Evolutionary conservation across 2,113 vertebrate species (phyloP), one percentile per base, ranked within the genome.

Genomic region (Phyllopteryx taeniolatus): DNA sequence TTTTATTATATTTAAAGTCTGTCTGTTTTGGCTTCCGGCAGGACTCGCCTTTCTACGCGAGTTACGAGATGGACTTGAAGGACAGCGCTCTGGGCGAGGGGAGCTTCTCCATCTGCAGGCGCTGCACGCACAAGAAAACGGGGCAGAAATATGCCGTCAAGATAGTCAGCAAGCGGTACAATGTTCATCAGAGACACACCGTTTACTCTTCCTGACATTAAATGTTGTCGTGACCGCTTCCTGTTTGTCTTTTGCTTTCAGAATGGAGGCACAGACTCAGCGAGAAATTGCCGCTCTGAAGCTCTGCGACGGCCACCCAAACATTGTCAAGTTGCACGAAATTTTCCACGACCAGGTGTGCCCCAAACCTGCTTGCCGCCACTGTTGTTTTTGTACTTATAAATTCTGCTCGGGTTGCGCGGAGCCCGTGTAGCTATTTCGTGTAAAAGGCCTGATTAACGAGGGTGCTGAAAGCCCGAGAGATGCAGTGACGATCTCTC

Each of bases 81-180:
- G 95, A 98, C 87, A 94, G 92, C 33, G 94, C 92, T 35, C 71
- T 99, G 79, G 98, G 98, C 69, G 98, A 99, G 89, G 98, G 98
- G 53, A 99, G 98, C 88, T 99, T 99, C 90, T 99, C 98, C 70
- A 99, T 99, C 87, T 99, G 98, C 90, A 95, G 98, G 79, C 95
- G 94, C 74, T 99, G 98, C 84, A 91, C 93, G 67, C 95, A 99
- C 90, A 99, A 96, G 89, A 98, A 97, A 92, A 97, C 94, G 8
- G 94, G 92, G 61, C 96, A 95, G 87, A 94, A 95, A 62, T 98
- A 94, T 65, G 98, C 96, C 4, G 98, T 98, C 83, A 99, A 99
- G 92, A 99, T 99, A 72, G 94, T 99, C 92, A 98, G 97, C 92
- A 98, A 95, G 92, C 96, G 98, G 98, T 98, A 93, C n/a, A 1